Conservation (phyloP, 92 coral and sea anemone species). For the Bergia puertoricense region DNA sequence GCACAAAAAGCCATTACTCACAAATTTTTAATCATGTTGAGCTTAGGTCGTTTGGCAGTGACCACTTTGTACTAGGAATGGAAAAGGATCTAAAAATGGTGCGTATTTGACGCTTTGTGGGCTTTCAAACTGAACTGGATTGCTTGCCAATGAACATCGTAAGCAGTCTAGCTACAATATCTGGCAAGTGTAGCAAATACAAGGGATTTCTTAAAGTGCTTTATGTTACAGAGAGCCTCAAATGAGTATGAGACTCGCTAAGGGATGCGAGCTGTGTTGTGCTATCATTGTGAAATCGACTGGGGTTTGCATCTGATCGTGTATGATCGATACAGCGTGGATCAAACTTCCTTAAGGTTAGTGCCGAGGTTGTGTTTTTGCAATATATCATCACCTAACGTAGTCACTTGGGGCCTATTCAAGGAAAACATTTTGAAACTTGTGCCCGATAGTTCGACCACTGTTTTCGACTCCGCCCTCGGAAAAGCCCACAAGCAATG, state of each 20-base stretch:
- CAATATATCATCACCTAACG: slow-evolving; percentile 1
- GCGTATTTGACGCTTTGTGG: background rate
- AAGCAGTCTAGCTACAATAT: background rate
- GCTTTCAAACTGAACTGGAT: background rate
- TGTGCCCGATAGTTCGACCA: slow-evolving; percentile 17
- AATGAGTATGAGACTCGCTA: background rate
- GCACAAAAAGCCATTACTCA: slow-evolving; percentile 97
- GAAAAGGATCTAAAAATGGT: slow-evolving; percentile 12
- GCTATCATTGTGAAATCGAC: slow-evolving; percentile 27
- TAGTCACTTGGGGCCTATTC: slow-evolving; percentile 14
- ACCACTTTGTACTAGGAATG: slow-evolving; percentile 44
- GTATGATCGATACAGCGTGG: slow-evolving; percentile 15
- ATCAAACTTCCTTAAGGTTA: slow-evolving; percentile 34
- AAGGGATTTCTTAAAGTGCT: slow-evolving; percentile 7
- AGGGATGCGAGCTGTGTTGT: slow-evolving; percentile 9
- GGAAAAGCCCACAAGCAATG: slow-evolving; percentile 29
- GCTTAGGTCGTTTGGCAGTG: slow-evolving; percentile 70
- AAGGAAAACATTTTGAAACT: slow-evolving; percentile 21
- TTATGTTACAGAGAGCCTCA: slow-evolving; percentile 29
- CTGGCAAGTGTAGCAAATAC: slow-evolving; percentile 10
- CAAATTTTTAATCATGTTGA: slow-evolving; percentile 97
- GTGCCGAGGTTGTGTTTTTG: slow-evolving; percentile 29
- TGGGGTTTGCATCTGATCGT: slow-evolving; percentile 36
- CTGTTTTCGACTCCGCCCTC: slow-evolving; percentile 46
- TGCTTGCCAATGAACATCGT: background rate